Base-by-base conservation (phyloP, 2,113 vertebrate species). In the Pseudopodoces humilis region DNA sequence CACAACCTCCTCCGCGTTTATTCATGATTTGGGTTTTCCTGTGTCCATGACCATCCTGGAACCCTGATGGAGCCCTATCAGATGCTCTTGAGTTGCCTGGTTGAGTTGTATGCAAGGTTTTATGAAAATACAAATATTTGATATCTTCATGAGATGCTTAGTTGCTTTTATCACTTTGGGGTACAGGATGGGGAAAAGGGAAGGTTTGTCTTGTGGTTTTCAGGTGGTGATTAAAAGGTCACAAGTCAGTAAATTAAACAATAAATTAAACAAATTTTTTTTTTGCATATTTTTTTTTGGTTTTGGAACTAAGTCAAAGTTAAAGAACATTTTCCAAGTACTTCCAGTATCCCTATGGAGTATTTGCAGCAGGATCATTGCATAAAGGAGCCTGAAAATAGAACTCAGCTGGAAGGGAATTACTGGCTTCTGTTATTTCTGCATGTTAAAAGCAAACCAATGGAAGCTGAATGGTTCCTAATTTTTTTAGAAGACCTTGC, bases 281-380 rank as follows among this genome's bases (percentile, higher is more conserved):
- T 39, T 37, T 39, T 10, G 0, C 5, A 18, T 41, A 0, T 21
- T 44, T 50, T 50, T 37, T 52, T 21, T 1, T 1, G 1, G 9
- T 10, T 55, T 35, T 49, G 35, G 27, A 65, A 53, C 68, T 52
- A 16, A 43, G 50, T 58, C 2, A 7, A 50, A 72, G 11, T 30
- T 59, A 33, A 53, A 55, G 53, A 85, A 23, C 17, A 14, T 16
- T 49, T 79, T 56, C 43, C 15, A 5, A 35, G 47, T 74, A 15
- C 27, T 78, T 83, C 13, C 78, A 74, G 39, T 58, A 74, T 28
- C 33, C 6, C 25, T 14, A 0, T 55, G 47, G 43, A 17, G 6
- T 52, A 23, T 50, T 78, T 64, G 53, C 46, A 55, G 50, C 43
- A 55, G 18, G 33, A 80, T 43, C 8, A 1, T 35, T 70, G 62